Evolutionary conservation across 2,888 invertebrate genomes (phyloP).

Genomic region (Loripinus fragilis): DNA sequence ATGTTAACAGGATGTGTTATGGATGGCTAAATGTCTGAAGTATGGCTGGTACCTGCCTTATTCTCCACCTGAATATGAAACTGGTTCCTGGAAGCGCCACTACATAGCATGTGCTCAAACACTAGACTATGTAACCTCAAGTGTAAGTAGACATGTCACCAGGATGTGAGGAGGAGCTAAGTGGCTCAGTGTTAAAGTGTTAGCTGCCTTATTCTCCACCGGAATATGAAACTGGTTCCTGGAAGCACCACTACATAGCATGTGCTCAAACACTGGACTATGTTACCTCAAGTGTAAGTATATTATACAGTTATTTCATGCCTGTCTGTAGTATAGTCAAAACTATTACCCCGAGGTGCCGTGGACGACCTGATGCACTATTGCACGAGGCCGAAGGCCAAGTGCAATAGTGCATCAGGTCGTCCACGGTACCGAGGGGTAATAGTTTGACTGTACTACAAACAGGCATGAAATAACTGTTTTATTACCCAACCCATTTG

Average conservation of each 20-base stretch:
- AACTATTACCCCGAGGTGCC: too few relatives aligned
- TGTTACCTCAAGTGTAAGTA: slow-evolving; percentile 52
- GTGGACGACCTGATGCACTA: too few relatives aligned
- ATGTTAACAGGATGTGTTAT: slow-evolving; percentile 78
- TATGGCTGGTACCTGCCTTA: slow-evolving; percentile 83
- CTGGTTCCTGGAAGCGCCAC: slow-evolving; percentile 82
- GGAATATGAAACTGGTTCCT: slow-evolving; percentile 81
- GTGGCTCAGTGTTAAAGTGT: too few relatives aligned
- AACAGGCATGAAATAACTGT: too few relatives aligned
- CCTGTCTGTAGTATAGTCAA: too few relatives aligned
- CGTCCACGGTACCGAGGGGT: too few relatives aligned
- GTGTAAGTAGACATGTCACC: slow-evolving; percentile 33
- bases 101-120: slow-evolving; percentile 80
- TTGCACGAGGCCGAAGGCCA: too few relatives aligned
- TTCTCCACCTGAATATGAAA: slow-evolving; percentile 79
- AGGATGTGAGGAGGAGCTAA: neutral
- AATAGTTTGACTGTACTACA: too few relatives aligned
- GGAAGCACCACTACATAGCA: slow-evolving; percentile 82
- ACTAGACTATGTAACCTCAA: slow-evolving; percentile 51
- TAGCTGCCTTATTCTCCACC: slow-evolving; percentile 81
- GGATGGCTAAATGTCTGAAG: slow-evolving; percentile 80
- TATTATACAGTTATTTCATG: too few relatives aligned
- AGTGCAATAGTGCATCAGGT: too few relatives aligned
- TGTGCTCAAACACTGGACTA: slow-evolving; percentile 73
- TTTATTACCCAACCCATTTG: too few relatives aligned